Evolutionary conservation across 2,888 invertebrate genomes (phyloP).

Genomic region (Epiblema foenella): DNA sequence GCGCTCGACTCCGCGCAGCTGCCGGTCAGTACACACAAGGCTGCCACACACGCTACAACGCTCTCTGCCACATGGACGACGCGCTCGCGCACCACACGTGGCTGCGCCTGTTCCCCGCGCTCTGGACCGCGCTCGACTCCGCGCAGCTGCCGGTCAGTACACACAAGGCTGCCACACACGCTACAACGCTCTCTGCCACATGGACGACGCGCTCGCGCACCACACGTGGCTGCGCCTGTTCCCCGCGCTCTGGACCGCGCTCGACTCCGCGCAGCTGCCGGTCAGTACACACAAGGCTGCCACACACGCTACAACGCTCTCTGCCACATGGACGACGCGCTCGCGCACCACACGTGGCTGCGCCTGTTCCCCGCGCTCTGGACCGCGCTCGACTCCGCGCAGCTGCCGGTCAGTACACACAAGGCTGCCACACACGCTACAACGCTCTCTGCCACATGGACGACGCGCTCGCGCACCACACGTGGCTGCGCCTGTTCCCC

Average conservation of each 20-base stretch:
- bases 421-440: no score
- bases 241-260: no score
- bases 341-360: conserved; percentile 97
- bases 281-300: no score
- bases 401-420: conserved; percentile 19
- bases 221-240: no score
- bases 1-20: conserved; percentile 61
- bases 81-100: conserved; percentile 95
- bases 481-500: no score
- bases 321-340: conserved; percentile 95
- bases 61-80: conserved; percentile 97
- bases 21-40: no score
- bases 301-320: no score
- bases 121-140: no score
- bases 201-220: conserved; percentile 79
- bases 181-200: no score
- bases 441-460: neutral
- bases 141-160: neutral
- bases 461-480: no score
- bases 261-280: conserved; percentile 86
- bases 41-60: no score
- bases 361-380: conserved; percentile 94
- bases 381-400: conserved; percentile 92
- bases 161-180: no score
- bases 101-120: conserved; percentile 85